Evolutionary conservation across 2,113 vertebrate species (phyloP).

Genomic region (human (Homo sapiens)): GRCh38 chr7:16304501-16305000

Average conservation of each 20-base stretch:
- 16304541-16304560: no score
- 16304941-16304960: background rate
- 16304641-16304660: no score
- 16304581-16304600: no score
- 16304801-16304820: background rate
- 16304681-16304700: background rate
- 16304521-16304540: no score
- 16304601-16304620: no score
- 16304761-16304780: background rate
- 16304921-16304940: background rate
- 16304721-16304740: background rate
- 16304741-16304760: background rate
- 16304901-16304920: background rate
- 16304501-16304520: no score
- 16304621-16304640: no score
- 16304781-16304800: background rate
- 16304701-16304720: background rate
- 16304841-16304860: background rate
- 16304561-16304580: no score
- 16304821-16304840: background rate
- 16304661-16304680: background rate
- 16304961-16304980: slow-evolving; percentile 58
- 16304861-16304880: background rate
- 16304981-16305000: slow-evolving; percentile 59
- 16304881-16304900: background rate